phyloP scores from a whole-genome alignment of 2,888 invertebrate genomes.

The Brachyptera putata region DNA sequence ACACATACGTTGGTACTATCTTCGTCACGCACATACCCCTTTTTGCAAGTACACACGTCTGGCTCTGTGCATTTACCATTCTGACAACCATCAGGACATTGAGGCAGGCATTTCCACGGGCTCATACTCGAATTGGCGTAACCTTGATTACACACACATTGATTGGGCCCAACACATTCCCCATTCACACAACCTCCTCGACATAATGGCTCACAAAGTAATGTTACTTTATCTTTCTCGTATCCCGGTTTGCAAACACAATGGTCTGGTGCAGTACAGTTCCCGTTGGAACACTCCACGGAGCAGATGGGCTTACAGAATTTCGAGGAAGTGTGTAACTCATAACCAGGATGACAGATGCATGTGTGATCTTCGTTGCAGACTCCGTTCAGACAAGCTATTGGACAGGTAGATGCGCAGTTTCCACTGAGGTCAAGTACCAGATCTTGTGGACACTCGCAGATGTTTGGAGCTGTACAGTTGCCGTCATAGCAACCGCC shows the following conservation, averaged over 20 bases:
- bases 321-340: constrained; percentile 40
- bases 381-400: constrained; percentile 62
- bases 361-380: constrained; percentile 59
- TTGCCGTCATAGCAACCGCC: constrained; percentile 45
- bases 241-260: constrained; percentile 57
- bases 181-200: constrained; percentile 45
- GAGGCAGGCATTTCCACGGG: constrained; percentile 53
- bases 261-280: constrained; percentile 52
- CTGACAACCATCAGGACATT: constrained; percentile 61
- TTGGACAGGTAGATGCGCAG: constrained; percentile 64
- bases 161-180: constrained; percentile 42
- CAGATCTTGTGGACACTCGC: constrained; percentile 59
- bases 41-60: constrained; percentile 44
- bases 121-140: constrained; percentile 40
- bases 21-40: constrained; percentile 35
- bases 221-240: constrained; percentile 39
- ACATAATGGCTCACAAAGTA: constrained; percentile 47
- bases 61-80: constrained; percentile 60
- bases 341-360: constrained; percentile 58
- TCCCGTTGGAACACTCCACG: constrained; percentile 52
- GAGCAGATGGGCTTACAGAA: constrained; percentile 44
- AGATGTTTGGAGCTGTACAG: constrained; percentile 54
- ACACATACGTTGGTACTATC: neutral
- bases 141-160: constrained; percentile 34
- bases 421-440: constrained; percentile 51